A percentile compares a stretch with the other conserved stretches of the same genome.
phyloP scores from a whole-genome alignment of 2,113 vertebrate species.

The Chrysemys picta region DNA sequence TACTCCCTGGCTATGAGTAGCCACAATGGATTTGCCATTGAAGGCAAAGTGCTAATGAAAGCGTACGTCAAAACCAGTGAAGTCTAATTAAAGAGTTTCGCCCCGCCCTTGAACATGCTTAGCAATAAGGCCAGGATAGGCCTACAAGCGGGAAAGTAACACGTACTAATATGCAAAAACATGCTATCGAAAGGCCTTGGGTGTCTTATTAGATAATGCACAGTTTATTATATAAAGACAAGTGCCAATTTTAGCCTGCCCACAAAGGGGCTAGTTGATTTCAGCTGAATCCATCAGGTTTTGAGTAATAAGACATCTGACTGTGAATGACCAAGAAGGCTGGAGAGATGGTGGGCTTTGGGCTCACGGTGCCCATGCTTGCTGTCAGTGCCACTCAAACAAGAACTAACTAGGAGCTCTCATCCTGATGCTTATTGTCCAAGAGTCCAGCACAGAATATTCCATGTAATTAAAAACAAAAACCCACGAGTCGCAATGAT shows the following conservation, averaged over 20 bases:
- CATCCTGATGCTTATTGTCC: neutral
- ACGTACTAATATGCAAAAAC: neutral
- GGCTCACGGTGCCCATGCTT: neutral
- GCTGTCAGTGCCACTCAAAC: neutral
- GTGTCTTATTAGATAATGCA: neutral
- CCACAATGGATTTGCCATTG: neutral
- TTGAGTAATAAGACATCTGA: neutral
- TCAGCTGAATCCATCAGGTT: fast-evolving
- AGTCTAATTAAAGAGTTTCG: neutral
- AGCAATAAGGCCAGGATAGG: neutral
- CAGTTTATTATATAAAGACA: neutral
- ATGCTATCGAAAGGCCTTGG: neutral
- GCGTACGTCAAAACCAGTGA: neutral
- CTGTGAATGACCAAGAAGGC: neutral
- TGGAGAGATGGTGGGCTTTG: neutral
- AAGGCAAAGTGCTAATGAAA: neutral
- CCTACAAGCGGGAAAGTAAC: neutral
- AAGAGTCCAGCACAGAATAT: neutral
- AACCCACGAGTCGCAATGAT: neutral
- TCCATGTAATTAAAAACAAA: neutral
- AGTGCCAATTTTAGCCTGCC: neutral
- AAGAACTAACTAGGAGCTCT: neutral
- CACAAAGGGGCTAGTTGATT: fast-evolving
- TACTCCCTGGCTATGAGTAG: neutral
- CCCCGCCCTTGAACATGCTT: neutral